A percentile compares a stretch with the other conserved stretches of the same genome.
phyloP scores from a whole-genome alignment of 2,888 invertebrate species.

The Drosophila phalerata region DNA sequence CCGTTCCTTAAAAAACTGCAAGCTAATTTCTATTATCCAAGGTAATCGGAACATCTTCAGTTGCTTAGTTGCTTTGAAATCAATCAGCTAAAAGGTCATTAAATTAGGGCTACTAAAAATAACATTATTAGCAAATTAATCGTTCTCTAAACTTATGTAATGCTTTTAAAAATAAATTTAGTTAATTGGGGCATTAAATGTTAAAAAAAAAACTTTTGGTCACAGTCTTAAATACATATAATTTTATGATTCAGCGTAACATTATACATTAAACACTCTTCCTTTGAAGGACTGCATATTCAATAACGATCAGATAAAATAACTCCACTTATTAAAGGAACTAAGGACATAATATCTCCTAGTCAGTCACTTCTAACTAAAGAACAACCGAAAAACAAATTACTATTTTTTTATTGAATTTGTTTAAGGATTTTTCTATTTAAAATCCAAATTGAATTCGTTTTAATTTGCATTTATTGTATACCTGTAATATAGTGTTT shows the following conservation, averaged over 20 bases:
- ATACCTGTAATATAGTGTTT: slow-evolving; percentile 78
- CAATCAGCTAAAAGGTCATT: slow-evolving; percentile 18
- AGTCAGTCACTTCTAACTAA: background rate
- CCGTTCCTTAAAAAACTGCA: background rate
- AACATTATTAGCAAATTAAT: background rate
- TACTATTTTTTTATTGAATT: background rate
- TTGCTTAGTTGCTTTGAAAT: slow-evolving; percentile 3
- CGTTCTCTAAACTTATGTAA: slow-evolving; percentile 7
- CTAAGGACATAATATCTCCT: background rate
- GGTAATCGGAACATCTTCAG: slow-evolving; percentile 1
- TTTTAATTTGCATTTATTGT: background rate
- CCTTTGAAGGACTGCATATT: background rate
- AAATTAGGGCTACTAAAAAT: slow-evolving; percentile 17
- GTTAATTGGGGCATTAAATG: slow-evolving; percentile 13
- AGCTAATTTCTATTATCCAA: background rate
- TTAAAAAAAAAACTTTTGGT: background rate
- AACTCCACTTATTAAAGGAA: background rate
- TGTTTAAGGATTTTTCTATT: slow-evolving; percentile 2
- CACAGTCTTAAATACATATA: slow-evolving; percentile 8
- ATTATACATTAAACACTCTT: background rate
- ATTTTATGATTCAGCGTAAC: background rate
- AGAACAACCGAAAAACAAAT: background rate
- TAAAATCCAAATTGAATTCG: background rate
- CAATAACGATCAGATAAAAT: background rate
- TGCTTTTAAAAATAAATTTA: slow-evolving; percentile 18